Conservation (phyloP, 2,888 invertebrate genomes). For the Diachrysia chrysitis region DNA sequence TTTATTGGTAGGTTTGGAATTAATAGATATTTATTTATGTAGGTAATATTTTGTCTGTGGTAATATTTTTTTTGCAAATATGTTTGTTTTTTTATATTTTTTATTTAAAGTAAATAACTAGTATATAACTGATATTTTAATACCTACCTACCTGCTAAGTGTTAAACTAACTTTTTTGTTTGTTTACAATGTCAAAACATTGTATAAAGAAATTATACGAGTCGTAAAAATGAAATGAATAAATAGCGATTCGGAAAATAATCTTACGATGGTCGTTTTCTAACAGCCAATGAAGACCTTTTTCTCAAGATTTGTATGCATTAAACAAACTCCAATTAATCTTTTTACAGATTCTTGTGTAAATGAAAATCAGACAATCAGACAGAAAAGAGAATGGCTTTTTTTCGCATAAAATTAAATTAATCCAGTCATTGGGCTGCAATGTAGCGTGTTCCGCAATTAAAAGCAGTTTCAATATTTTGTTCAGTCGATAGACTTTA, state of each 20-base stretch:
- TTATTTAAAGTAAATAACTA: no score
- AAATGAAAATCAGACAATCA: slow-evolving; percentile 53
- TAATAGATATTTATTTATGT: neutral
- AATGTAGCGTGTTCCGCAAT: slow-evolving; percentile 49
- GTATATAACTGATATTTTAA: no score
- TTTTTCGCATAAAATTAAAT: slow-evolving; percentile 53
- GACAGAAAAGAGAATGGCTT: slow-evolving; percentile 32
- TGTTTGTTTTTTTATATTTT: no score
- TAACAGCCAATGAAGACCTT: neutral
- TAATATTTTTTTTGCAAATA: neutral
- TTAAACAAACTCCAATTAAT: slow-evolving; percentile 36
- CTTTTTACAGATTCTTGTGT: slow-evolving; percentile 24
- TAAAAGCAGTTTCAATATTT: slow-evolving; percentile 43
- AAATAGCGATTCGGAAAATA: neutral
- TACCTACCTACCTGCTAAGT: no score
- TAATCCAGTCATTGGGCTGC: slow-evolving; percentile 49
- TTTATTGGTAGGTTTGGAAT: neutral
- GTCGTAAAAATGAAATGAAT: neutral
- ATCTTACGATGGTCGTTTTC: neutral
- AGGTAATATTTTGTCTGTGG: neutral
- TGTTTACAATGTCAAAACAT: no score
- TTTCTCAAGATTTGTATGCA: slow-evolving; percentile 1
- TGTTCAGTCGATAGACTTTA: slow-evolving; percentile 23
- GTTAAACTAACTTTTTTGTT: no score
- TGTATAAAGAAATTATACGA: no score